Conservation (phyloP, 2,797 vertebrate species). For the Chanos chanos region DNA sequence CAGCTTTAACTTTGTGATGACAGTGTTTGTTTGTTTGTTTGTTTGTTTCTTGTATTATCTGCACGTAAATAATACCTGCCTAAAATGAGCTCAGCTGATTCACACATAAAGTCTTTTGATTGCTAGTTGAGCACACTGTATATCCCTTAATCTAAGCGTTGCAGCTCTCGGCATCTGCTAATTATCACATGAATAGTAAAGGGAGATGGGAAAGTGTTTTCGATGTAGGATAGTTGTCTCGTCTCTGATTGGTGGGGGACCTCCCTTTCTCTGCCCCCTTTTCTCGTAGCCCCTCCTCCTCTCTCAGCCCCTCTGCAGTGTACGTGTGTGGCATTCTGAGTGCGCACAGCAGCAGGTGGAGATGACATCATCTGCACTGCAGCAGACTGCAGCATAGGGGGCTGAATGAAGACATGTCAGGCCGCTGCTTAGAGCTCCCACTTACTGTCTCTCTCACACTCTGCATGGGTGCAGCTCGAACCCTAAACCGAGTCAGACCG, state of each 20-base stretch:
- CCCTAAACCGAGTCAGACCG: conserved; percentile 34
- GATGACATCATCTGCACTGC: conserved; percentile 82
- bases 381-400: conserved; percentile 85
- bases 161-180: conserved; percentile 36
- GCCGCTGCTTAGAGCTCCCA: conserved; percentile 60
- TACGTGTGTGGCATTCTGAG: conserved; percentile 78
- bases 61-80: too few species aligned
- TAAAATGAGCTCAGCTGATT: too few species aligned
- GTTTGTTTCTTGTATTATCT: too few species aligned
- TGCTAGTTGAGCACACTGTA: too few species aligned
- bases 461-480: background rate
- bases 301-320: conserved; percentile 73
- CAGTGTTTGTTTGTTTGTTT: too few species aligned
- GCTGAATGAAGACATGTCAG: conserved; percentile 83
- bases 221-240: conserved; percentile 60
- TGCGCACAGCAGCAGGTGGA: conserved; percentile 76
- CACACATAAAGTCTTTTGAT: too few species aligned
- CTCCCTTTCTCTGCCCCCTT: conserved; percentile 51
- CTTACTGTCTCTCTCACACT: conserved; percentile 27
- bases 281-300: conserved; percentile 53
- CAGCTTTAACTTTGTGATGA: too few species aligned
- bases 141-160: too few species aligned
- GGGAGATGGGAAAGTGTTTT: background rate
- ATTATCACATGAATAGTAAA: conserved; percentile 49
- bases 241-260: conserved; percentile 61